These are phyloP conservation scores for Danaus plexippus DNA, from an alignment of 1,140 invertebrate species.

Conservation along the genomic window DNA sequence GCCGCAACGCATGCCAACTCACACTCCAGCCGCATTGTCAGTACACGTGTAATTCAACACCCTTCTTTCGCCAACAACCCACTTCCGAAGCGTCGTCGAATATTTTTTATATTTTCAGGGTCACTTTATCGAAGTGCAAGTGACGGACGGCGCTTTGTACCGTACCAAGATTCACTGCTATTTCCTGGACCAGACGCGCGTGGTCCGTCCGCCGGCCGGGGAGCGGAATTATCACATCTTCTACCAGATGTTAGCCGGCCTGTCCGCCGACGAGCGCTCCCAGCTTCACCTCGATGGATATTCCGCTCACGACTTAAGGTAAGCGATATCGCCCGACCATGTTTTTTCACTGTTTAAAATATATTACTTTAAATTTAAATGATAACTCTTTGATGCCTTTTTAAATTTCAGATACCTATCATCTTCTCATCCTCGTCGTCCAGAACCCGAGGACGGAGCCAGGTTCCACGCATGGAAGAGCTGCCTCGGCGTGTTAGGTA, in stretches of 20 bases:
- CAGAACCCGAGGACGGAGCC: conserved; percentile 51
- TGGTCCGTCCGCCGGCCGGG: conserved; percentile 85
- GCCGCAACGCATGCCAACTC: conserved; percentile 92
- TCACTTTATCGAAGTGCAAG: conserved; percentile 96
- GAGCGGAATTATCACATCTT: conserved; percentile 98
- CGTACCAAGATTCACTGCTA: conserved; percentile 97
- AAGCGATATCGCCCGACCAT: not conserved
- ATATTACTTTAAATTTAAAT: too few relatives aligned
- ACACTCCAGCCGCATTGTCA: conserved; percentile 94
- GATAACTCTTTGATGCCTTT: too few relatives aligned
- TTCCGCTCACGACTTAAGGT: conserved; percentile 81
- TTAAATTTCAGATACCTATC: conserved; percentile 43
- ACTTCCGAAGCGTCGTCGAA: too few relatives aligned
- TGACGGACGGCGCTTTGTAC: conserved; percentile 95
- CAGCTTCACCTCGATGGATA: conserved; percentile 90
- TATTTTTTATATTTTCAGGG: conserved; percentile 73
- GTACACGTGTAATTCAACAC: conserved; percentile 14
- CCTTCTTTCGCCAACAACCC: too few relatives aligned
- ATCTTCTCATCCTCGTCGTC: conserved; percentile 76
- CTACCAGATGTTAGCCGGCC: conserved; percentile 95
- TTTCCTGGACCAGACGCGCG: conserved; percentile 93
- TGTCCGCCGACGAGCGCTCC: conserved; percentile 87
- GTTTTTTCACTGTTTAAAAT: not conserved
- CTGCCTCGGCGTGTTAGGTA: conserved; percentile 90
- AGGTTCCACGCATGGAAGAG: conserved; percentile 91